Percentiles rank a stretch among this genome's conserved stretches.
phyloP scores from a whole-genome alignment of 2,113 vertebrate species.

The Dipodomys spectabilis region DNA sequence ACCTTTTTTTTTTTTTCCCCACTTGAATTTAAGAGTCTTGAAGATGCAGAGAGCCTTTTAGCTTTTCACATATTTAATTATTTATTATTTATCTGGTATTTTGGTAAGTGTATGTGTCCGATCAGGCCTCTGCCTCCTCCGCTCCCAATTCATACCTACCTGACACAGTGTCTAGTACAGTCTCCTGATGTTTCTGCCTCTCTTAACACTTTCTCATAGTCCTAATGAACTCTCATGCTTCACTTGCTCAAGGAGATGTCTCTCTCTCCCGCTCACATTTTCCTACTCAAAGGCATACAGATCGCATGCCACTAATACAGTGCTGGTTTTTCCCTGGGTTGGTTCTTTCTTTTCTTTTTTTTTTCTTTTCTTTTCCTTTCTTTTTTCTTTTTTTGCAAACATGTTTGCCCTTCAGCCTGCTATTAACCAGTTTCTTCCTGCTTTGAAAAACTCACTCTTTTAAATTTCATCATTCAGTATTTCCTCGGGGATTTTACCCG shows the following conservation, averaged over 20 bases:
- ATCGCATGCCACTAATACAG: conserved; percentile 57
- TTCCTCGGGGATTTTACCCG: conserved; percentile 63
- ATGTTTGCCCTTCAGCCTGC: conserved; percentile 77
- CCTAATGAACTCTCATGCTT: conserved; percentile 67
- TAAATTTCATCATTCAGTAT: conserved; percentile 80
- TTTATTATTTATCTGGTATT: conserved; percentile 78
- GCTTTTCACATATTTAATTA: conserved; percentile 81
- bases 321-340: conserved; percentile 68
- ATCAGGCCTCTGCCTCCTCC: conserved; percentile 31
- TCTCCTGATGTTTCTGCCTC: conserved; percentile 25
- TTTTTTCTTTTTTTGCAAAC: conserved; percentile 19
- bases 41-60: conserved; percentile 74
- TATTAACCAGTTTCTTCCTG: conserved; percentile 80
- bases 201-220: neutral
- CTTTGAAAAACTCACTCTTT: conserved; percentile 79
- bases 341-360: conserved; percentile 63
- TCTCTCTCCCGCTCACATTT: conserved; percentile 37
- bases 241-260: conserved; percentile 54
- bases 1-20: neutral
- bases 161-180: conserved; percentile 33
- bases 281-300: conserved; percentile 70
- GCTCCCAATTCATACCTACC: conserved; percentile 64
- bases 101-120: conserved; percentile 69
- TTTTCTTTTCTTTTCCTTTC: conserved; percentile 57
- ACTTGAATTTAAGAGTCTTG: conserved; percentile 73